phyloP scores from a whole-genome alignment of 1,140 invertebrate species.

The Aphidius gifuensis region DNA sequence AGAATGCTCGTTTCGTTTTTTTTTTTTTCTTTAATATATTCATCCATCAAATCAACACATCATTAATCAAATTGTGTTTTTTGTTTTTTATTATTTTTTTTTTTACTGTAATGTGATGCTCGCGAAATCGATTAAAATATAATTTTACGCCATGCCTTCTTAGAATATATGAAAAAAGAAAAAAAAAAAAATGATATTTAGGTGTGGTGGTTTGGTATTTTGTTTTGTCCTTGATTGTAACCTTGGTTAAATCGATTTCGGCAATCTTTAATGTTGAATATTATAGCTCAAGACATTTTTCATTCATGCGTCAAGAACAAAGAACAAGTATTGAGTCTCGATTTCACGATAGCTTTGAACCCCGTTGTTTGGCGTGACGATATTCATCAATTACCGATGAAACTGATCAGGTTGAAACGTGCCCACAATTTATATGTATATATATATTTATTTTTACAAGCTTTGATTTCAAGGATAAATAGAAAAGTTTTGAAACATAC shows the following conservation, averaged over 20 bases:
- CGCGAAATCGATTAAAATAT: constrained; percentile 5
- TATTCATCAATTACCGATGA: constrained; percentile 8
- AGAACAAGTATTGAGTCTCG: not conserved
- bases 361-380: constrained; percentile 5
- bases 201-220: not conserved
- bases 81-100: not conserved
- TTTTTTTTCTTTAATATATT: not conserved
- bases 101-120: too few species aligned
- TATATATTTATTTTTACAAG: too few species aligned
- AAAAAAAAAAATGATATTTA: too few species aligned
- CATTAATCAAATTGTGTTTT: not conserved
- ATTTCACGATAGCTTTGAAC: not conserved
- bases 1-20: too few species aligned
- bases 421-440: not conserved
- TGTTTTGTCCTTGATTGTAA: too few species aligned
- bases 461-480: too few species aligned
- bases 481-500: too few species aligned
- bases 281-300: constrained; percentile 1
- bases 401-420: constrained; percentile 5
- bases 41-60: too few species aligned
- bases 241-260: not conserved
- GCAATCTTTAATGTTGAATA: not conserved
- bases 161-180: not conserved
- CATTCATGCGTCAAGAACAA: constrained; percentile 8
- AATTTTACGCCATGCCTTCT: not conserved